These are phyloP conservation scores for Pseudoatta argentina DNA, from an alignment of 1,140 invertebrate genomes.

Conservation along the genomic window DNA sequence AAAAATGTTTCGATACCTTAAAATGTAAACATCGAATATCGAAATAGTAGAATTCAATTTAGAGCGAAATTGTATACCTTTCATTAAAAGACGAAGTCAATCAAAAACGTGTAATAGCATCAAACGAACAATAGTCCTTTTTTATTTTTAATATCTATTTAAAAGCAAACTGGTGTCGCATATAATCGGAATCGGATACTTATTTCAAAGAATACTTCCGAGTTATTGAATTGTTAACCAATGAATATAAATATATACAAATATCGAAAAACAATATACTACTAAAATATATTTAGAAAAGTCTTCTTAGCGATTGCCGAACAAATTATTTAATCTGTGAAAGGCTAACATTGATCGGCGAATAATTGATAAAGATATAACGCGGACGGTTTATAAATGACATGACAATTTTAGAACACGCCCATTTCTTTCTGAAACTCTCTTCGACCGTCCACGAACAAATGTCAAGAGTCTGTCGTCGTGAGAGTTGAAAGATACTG, in stretches of 20 bases:
- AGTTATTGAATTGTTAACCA: neutral
- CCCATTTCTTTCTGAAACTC: neutral
- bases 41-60: slow-evolving; percentile 4
- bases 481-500: neutral
- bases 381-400: neutral
- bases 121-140: neutral
- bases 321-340: slow-evolving; percentile 20
- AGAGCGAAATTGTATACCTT: neutral
- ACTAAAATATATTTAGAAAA: neutral
- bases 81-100: slow-evolving; percentile 3
- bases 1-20: neutral
- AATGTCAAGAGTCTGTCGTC: slow-evolving; percentile 40
- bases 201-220: neutral
- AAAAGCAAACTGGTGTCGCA: neutral
- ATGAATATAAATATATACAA: neutral
- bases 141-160: neutral
- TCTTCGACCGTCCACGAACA: neutral
- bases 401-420: slow-evolving; percentile 6
- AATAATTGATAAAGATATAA: slow-evolving; percentile 33
- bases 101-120: neutral
- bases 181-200: neutral
- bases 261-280: too few relatives aligned
- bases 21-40: neutral
- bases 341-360: slow-evolving; percentile 4
- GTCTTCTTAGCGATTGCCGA: neutral